Evolutionary conservation across 92 coral and sea anemone genomes (phyloP).

Genomic region (Umimayanthus chanpuru): DNA sequence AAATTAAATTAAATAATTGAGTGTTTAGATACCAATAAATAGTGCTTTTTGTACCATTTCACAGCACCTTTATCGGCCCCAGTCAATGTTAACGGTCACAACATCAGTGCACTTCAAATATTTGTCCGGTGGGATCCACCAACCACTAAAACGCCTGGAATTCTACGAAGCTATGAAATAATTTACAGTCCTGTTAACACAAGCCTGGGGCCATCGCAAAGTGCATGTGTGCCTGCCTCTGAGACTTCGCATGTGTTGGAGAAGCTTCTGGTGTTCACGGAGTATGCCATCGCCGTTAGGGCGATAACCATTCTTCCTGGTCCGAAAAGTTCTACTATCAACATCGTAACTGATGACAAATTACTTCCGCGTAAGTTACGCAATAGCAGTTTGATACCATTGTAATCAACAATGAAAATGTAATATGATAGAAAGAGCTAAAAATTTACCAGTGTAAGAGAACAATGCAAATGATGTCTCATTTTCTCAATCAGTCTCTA

Average conservation of each 20-base stretch:
- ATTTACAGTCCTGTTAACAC: background rate
- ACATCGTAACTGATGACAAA: constrained; percentile 26
- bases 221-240: background rate
- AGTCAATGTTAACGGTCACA: constrained; percentile 22
- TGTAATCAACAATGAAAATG: no score
- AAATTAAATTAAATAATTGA: no score
- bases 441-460: no score
- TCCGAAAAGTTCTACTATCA: background rate
- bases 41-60: background rate
- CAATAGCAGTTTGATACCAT: background rate
- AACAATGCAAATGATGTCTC: no score
- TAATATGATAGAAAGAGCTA: no score
- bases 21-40: background rate
- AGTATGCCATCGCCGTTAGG: constrained; percentile 5
- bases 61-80: constrained; percentile 30
- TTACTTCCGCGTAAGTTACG: constrained; percentile 33
- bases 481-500: no score
- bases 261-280: constrained; percentile 1
- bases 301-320: constrained; percentile 33
- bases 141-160: background rate
- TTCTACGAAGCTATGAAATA: constrained; percentile 26
- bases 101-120: constrained; percentile 18
- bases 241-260: constrained; percentile 6
- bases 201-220: constrained; percentile 12
- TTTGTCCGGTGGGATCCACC: constrained; percentile 25